A percentile compares a stretch with the other conserved stretches of the same genome.
Conservation (phyloP, 2,888 invertebrate species). For the Operophtera brumata region DNA sequence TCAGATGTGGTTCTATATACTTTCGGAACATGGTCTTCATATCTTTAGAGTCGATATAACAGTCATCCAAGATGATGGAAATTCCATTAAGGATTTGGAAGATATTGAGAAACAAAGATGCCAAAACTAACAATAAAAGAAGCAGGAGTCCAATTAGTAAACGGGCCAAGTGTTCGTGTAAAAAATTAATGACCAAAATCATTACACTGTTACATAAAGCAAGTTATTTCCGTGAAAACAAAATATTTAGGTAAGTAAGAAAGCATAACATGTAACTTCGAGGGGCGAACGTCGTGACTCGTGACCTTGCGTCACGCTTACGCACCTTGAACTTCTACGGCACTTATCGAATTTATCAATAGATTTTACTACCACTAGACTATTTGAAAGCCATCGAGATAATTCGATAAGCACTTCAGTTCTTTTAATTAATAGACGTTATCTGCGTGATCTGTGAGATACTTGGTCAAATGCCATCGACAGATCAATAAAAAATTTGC, state of each 20-base stretch:
- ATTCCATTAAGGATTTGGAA: not conserved
- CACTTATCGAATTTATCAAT: slow-evolving; percentile 33
- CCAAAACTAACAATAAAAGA: not conserved
- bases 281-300: slow-evolving; percentile 23
- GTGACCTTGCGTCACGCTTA: slow-evolving; percentile 33
- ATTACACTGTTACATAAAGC: slow-evolving; percentile 1
- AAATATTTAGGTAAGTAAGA: too few species aligned
- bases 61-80: not conserved
- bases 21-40: too few species aligned
- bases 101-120: slow-evolving; percentile 8
- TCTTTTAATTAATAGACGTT: slow-evolving; percentile 13
- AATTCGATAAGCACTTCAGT: slow-evolving; percentile 23
- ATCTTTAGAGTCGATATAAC: too few species aligned
- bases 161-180: too few species aligned
- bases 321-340: slow-evolving; percentile 30
- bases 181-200: slow-evolving; percentile 5
- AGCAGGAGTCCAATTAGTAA: not conserved
- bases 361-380: slow-evolving; percentile 27
- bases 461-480: slow-evolving; percentile 1
- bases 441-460: not conserved
- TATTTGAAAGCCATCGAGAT: slow-evolving; percentile 25
- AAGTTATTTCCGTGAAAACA: slow-evolving; percentile 1
- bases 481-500: not conserved
- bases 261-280: slow-evolving; percentile 19
- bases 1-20: too few species aligned